Conservation (phyloP, 2,888 invertebrate genomes). For the Stramonita haemastoma region DNA sequence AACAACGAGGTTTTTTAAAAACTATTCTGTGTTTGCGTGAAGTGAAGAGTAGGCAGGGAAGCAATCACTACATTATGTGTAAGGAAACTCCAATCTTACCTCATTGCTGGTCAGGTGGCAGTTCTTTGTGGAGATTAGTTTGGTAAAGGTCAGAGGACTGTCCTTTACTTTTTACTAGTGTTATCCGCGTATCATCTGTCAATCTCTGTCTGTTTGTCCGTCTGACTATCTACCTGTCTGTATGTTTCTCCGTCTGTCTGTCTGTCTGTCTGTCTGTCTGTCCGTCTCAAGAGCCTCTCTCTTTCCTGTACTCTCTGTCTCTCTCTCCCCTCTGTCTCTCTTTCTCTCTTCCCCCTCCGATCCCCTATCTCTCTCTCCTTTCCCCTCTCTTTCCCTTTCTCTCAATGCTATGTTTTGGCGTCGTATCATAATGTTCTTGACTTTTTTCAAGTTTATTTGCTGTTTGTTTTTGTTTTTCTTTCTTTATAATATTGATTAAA, state of each 20-base stretch:
- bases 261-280: neutral
- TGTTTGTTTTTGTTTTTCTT: too few species aligned
- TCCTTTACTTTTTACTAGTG: neutral
- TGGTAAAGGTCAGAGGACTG: neutral
- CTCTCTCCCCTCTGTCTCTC: neutral
- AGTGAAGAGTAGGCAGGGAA: neutral
- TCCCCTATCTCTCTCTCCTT: neutral
- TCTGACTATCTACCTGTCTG: neutral
- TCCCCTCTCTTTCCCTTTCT: neutral
- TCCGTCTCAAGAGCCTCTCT: too few species aligned
- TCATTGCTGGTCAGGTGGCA: neutral
- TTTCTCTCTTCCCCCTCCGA: too few species aligned
- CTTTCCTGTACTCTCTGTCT: neutral
- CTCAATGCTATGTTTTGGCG: too few species aligned
- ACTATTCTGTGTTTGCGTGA: neutral
- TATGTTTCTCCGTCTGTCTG: neutral
- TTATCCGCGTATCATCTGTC: neutral
- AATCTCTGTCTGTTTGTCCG: neutral
- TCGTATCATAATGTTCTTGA: too few species aligned
- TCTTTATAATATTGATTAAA: too few species aligned
- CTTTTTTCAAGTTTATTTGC: too few species aligned
- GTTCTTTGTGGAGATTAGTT: neutral
- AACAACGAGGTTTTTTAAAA: too few species aligned
- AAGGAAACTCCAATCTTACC: neutral
- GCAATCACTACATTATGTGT: neutral